These are phyloP conservation scores for Eurois occulta DNA, from an alignment of 2,888 invertebrate genomes.

Conservation along the genomic window DNA sequence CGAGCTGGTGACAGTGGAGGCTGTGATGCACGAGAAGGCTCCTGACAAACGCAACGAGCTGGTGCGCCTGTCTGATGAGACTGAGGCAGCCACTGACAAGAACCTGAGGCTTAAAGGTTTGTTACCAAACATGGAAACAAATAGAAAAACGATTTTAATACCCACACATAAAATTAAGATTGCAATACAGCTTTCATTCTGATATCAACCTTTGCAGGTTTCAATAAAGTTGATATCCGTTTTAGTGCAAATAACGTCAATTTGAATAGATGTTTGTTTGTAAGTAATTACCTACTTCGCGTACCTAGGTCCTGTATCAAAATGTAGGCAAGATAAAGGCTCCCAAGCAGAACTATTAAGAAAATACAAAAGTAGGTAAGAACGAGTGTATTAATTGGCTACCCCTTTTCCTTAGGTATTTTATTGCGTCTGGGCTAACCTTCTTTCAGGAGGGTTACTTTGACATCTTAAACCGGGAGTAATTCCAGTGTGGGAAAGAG, in stretches of 20 bases:
- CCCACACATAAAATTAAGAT: background rate
- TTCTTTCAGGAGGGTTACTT: no score
- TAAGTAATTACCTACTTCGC: background rate
- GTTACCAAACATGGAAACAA: no score
- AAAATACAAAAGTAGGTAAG: background rate
- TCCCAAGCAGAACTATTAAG: conserved; percentile 3
- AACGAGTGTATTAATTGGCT: background rate
- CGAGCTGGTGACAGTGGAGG: conserved; percentile 97
- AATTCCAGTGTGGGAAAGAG: no score
- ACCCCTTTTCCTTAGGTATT: conserved; percentile 6
- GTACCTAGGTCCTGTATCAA: no score
- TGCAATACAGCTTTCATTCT: no score
- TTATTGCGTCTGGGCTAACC: background rate
- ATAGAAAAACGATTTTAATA: background rate
- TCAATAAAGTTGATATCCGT: background rate
- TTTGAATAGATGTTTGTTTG: background rate
- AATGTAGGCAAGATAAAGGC: background rate
- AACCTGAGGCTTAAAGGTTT: conserved; percentile 94
- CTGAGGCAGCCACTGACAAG: conserved; percentile 93
- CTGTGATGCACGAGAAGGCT: conserved; percentile 92
- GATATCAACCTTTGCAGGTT: no score
- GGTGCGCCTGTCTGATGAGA: conserved; percentile 91
- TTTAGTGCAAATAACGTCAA: no score
- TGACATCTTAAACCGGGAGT: no score
- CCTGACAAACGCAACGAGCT: conserved; percentile 90